Conservation (phyloP, 2,888 invertebrate genomes). For the Icerya purchasi region DNA sequence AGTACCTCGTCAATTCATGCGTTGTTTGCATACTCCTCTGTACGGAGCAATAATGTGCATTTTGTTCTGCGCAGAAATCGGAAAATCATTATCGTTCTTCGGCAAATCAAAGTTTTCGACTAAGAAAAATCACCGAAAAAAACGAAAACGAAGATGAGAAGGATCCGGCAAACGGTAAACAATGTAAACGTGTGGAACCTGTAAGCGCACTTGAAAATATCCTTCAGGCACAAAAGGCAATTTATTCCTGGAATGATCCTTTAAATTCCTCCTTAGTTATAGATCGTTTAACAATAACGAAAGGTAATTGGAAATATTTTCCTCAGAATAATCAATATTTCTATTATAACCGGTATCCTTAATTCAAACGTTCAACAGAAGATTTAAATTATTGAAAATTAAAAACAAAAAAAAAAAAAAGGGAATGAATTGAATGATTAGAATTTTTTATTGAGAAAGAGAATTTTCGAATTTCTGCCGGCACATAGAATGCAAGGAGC, state of each 20-base stretch:
- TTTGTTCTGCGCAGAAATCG: too few species aligned
- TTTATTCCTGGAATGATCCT: slow-evolving; percentile 11
- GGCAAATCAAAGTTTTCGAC: neutral
- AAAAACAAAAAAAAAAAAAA: neutral
- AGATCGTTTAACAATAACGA: slow-evolving; percentile 12
- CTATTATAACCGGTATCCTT: too few species aligned
- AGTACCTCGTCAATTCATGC: too few species aligned
- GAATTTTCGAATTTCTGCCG: too few species aligned
- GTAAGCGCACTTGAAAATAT: neutral
- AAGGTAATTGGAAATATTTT: slow-evolving; percentile 7
- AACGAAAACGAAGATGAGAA: slow-evolving; percentile 9
- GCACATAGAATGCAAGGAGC: too few species aligned
- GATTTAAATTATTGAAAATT: too few species aligned
- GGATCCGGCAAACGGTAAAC: neutral
- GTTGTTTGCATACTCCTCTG: too few species aligned
- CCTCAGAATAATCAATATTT: too few species aligned
- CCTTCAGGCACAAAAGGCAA: neutral
- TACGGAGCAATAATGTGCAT: too few species aligned
- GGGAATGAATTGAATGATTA: too few species aligned
- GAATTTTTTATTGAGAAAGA: too few species aligned
- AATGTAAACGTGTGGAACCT: neutral
- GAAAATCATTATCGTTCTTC: neutral
- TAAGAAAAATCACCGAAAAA: slow-evolving; percentile 9
- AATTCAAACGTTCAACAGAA: too few species aligned
- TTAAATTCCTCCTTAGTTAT: slow-evolving; percentile 5